Evolutionary conservation across 2,797 vertebrate species (phyloP).

Genomic region (Eospalax fontanierii): DNA sequence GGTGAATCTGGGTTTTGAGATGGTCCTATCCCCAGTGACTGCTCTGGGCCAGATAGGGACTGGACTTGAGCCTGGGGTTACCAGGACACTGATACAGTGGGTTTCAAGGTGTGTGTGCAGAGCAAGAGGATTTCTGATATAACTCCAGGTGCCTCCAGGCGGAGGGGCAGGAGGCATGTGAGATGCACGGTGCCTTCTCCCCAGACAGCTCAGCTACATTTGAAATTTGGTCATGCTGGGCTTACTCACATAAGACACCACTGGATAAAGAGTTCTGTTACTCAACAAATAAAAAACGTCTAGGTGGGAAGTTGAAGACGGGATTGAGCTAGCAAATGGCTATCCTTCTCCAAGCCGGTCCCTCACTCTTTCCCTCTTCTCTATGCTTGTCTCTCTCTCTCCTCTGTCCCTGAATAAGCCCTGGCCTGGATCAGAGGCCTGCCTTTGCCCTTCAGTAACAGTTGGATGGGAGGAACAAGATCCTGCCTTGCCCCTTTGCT

Average conservation of each 20-base stretch:
- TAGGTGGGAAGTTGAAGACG: not conserved
- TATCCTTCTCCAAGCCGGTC: not conserved
- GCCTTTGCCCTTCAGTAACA: not conserved
- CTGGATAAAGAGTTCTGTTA: not conserved
- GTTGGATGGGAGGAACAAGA: not conserved
- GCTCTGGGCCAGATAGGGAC: not conserved
- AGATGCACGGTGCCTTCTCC: not conserved
- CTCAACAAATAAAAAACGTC: not conserved
- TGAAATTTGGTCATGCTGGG: not conserved
- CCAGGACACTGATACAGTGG: accelerated
- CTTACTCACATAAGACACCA: not conserved
- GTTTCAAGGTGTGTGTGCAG: not conserved
- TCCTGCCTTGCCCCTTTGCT: not conserved
- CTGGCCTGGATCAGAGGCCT: not conserved
- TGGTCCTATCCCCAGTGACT: not conserved
- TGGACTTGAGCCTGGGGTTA: not conserved
- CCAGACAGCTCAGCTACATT: not conserved
- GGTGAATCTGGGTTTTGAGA: not conserved
- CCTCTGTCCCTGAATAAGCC: not conserved
- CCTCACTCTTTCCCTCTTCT: not conserved
- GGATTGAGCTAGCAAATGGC: not conserved
- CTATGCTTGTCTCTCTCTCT: not conserved
- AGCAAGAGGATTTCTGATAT: not conserved
- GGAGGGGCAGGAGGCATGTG: no score
- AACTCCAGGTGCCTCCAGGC: accelerated